phyloP scores from a whole-genome alignment of 2,113 vertebrate genomes.

The Brevimyrus niger region DNA sequence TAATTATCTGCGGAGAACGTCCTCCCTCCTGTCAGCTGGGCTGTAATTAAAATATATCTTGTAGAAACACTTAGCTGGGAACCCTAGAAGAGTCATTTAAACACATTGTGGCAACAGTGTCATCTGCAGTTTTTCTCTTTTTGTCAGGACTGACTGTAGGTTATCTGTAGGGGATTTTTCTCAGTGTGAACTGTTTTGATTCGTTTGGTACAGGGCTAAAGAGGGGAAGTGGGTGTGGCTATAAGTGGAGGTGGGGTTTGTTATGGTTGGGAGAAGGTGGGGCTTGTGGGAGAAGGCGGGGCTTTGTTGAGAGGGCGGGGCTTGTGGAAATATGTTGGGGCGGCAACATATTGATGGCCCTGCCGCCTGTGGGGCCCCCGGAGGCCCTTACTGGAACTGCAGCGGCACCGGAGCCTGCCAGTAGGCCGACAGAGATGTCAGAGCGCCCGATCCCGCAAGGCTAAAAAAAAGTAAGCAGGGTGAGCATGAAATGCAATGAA shows the following conservation, averaged over 20 bases:
- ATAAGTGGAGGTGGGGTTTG: background rate
- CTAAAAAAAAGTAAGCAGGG: constrained; percentile 21
- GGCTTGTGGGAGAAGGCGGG: background rate
- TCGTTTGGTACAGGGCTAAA: background rate
- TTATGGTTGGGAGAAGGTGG: background rate
- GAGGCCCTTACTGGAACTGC: background rate
- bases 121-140: too few species aligned
- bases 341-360: background rate
- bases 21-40: background rate
- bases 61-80: background rate
- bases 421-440: constrained; percentile 28
- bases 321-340: background rate
- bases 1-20: background rate
- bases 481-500: constrained; percentile 34
- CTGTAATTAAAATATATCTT: background rate
- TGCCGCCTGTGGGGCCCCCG: background rate
- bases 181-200: background rate
- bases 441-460: constrained; percentile 20
- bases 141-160: background rate
- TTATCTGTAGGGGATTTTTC: background rate
- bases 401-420: background rate
- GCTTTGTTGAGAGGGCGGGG: background rate
- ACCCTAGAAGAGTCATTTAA: background rate
- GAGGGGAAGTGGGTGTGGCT: background rate
- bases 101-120: background rate